A percentile compares a stretch with the other conserved stretches of the same genome.
Conservation (phyloP, 1,140 invertebrate genomes). For the Drosophila kikkawai region DNA sequence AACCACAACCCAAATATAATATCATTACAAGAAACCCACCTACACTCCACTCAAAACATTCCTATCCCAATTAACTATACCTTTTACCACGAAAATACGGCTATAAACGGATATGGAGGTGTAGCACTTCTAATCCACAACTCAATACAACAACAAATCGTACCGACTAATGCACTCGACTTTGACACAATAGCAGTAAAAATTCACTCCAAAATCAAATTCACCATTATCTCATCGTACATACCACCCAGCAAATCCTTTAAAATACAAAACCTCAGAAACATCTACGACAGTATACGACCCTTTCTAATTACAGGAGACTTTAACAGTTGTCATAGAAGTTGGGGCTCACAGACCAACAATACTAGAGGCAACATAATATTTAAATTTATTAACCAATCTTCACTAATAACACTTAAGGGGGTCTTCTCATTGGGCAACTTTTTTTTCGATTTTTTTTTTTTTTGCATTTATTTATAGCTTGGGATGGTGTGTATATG, state of each 20-base stretch:
- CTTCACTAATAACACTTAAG: slow-evolving; percentile 6
- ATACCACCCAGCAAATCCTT: slow-evolving; percentile 17
- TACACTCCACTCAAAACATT: slow-evolving; percentile 14
- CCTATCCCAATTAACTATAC: slow-evolving; percentile 37
- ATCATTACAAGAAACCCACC: slow-evolving; percentile 31
- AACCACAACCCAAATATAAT: slow-evolving; percentile 33
- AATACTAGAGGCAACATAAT: slow-evolving; percentile 3
- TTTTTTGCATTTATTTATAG: too few relatives aligned
- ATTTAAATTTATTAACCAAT: slow-evolving; percentile 12
- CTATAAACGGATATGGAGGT: not conserved
- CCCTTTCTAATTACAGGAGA: slow-evolving; percentile 41
- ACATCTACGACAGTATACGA: slow-evolving; percentile 18
- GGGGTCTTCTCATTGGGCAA: too few relatives aligned
- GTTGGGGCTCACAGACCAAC: slow-evolving; percentile 11
- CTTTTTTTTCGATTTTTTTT: too few relatives aligned
- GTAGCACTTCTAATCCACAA: slow-evolving; percentile 36
- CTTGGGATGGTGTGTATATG: too few relatives aligned
- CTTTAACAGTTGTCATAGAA: slow-evolving; percentile 35
- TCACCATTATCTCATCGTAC: too few relatives aligned
- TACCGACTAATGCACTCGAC: too few relatives aligned
- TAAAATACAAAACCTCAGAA: slow-evolving; percentile 20
- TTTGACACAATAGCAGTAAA: too few relatives aligned
- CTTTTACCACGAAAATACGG: slow-evolving; percentile 17
- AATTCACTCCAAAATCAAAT: too few relatives aligned
- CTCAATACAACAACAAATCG: slow-evolving; percentile 25